These are phyloP conservation scores for Microcebus jonahi DNA, from an alignment of 2,113 vertebrate species.

Conservation along the genomic window DNA sequence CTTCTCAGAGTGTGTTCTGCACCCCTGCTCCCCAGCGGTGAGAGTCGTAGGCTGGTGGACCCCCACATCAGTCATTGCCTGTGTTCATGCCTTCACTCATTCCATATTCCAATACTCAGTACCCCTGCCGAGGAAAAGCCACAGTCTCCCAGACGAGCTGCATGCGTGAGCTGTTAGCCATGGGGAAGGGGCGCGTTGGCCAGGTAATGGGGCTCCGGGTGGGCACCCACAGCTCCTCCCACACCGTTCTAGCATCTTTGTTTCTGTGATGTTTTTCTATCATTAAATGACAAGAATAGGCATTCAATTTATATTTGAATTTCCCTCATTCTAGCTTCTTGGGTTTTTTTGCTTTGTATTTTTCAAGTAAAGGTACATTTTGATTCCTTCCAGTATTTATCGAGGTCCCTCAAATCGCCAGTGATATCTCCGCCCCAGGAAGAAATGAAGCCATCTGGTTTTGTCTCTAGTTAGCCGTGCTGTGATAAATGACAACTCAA, in stretches of 20 bases:
- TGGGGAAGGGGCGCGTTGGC: accelerated
- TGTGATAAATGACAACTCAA: not conserved
- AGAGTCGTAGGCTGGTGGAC: not conserved
- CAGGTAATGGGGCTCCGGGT: accelerated
- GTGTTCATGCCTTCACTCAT: too few relatives aligned
- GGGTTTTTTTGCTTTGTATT: not conserved
- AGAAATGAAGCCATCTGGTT: not conserved
- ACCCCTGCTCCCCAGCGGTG: accelerated
- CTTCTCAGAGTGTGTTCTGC: too few relatives aligned
- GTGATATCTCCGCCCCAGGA: not conserved
- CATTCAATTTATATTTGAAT: accelerated
- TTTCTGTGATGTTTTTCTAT: too few relatives aligned
- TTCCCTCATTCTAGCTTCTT: too few relatives aligned
- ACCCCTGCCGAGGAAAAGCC: too few relatives aligned
- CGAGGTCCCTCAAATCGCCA: not conserved
- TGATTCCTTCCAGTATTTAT: not conserved
- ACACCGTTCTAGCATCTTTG: accelerated
- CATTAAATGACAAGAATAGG: not conserved
- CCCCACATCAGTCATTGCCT: not conserved
- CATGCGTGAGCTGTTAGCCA: accelerated
- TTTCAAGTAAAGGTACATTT: not conserved
- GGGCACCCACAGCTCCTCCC: not conserved
- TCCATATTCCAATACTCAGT: accelerated
- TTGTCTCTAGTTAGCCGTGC: not conserved
- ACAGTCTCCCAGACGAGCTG: not conserved